phyloP scores from a whole-genome alignment of 2,888 invertebrate species.

The Drosophila antonietae region DNA sequence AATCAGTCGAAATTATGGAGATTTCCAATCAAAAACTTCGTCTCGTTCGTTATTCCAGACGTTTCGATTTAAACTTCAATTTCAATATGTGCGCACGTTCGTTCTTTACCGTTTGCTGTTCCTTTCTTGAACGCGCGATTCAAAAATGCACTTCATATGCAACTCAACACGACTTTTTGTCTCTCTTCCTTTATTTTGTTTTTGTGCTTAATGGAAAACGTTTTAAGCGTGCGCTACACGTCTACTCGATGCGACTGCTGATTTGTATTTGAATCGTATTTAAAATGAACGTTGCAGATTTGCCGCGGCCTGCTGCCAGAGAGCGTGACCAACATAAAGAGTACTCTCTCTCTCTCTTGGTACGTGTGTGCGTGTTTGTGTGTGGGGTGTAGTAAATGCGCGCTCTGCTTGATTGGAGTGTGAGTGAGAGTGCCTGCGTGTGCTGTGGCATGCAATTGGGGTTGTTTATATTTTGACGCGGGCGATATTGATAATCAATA shows the following conservation, averaged over 20 bases:
- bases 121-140: constrained; percentile 15
- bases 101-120: constrained; percentile 12
- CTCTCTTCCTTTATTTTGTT: constrained; percentile 8
- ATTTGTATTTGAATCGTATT: constrained; percentile 49
- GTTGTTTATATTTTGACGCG: constrained; percentile 27
- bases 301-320: constrained; percentile 26
- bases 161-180: constrained; percentile 26
- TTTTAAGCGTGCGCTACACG: constrained; percentile 29
- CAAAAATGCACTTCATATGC: constrained; percentile 35
- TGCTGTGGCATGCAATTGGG: constrained; percentile 18
- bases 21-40: constrained; percentile 16
- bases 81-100: constrained; percentile 2
- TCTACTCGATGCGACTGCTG: constrained; percentile 43
- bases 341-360: constrained; percentile 31
- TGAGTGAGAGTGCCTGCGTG: constrained; percentile 3
- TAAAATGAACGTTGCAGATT: constrained; percentile 43
- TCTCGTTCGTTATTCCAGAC: constrained; percentile 26
- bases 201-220: constrained; percentile 3
- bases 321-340: constrained; percentile 29
- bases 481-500: constrained; percentile 44
- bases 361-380: constrained; percentile 13
- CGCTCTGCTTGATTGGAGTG: background rate
- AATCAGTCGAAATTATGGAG: background rate
- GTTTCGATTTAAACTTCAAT: constrained; percentile 15
- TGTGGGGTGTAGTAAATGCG: constrained; percentile 7